Evolutionary conservation across 2,888 invertebrate genomes (phyloP), one percentile per base, ranked within the genome.

Genomic region (Stictocephala bisonia): DNA sequence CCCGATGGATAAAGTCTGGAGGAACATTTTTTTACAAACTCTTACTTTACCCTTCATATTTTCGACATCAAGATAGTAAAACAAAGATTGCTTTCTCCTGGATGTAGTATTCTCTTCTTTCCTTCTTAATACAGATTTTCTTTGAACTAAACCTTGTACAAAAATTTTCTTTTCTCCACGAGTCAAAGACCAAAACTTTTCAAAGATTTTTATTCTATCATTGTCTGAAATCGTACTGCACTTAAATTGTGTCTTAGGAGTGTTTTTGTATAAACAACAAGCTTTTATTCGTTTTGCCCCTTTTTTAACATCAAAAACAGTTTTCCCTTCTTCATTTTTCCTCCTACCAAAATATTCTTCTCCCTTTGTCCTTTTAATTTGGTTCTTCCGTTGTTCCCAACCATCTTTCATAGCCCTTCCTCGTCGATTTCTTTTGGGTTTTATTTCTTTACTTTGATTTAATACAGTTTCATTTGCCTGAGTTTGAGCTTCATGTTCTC

Each of bases 161-260:
- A 31, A 64, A 64, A 35, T 35, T 64, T 64, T 64, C 35, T 35
- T 64, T 31, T 64, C 31, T 15, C 35, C 64, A 29, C 64, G 35
- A 35, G 18, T 64, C 35, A 64, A 15, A 15, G 15, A 24, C 64
- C 64, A 64, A 64, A 64, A 64, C 35, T 64, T 64, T 31, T 13
- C 15, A 64, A 64, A 64, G 18, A 64, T 31, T 15, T 15, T 29
- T 64, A 15, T 31, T 27, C 64, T 64, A 24, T 64, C 64, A 20
- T 64, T 35, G 20, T 64, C 35, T 27, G 56, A 31, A 18, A 64
- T 24, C 35, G 20, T 64, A 64, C 35, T 31, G 24, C 64, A 64
- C 35, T 56, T 56, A 18, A 56, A 22, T 56, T 20, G 6, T 26
- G 18, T 56, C 24, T 56, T 56, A 56, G 18, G 7, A 9, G 18